phyloP scores from a whole-genome alignment of 1,140 invertebrate species.

The Thalassaphorura encarpata region DNA sequence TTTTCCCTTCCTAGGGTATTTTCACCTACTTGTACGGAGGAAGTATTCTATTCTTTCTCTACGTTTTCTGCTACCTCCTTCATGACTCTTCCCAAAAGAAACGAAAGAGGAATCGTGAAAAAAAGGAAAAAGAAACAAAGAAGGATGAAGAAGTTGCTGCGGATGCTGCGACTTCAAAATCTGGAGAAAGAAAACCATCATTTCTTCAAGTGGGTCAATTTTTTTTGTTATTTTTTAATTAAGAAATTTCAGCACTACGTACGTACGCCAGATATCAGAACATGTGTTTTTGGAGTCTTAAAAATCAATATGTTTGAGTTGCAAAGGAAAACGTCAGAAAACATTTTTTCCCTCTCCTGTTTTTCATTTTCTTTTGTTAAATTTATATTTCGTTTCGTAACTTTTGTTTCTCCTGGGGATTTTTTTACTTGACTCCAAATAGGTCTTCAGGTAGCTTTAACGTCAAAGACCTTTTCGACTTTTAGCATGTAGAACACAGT shows the following conservation, averaged over 20 bases:
- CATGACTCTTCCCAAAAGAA: conserved; percentile 74
- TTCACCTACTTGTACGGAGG: conserved; percentile 93
- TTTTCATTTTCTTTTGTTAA: conserved; percentile 3
- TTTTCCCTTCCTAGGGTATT: conserved; percentile 60
- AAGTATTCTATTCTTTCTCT: conserved; percentile 89
- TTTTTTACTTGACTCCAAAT: too few species aligned
- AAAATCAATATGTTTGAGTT: too few species aligned
- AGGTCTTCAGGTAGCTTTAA: too few species aligned
- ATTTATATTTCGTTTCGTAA: too few species aligned
- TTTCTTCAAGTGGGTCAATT: conserved; percentile 28
- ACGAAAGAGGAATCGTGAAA: conserved; percentile 59
- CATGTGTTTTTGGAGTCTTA: too few species aligned
- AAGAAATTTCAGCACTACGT: background rate
- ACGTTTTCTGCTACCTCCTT: conserved; percentile 92
- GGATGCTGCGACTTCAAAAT: conserved; percentile 42
- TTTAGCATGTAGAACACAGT: conserved; percentile 2
- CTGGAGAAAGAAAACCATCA: conserved; percentile 31
- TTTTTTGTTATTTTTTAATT: background rate
- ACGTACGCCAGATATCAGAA: too few species aligned
- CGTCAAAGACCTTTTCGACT: conserved; percentile 1
- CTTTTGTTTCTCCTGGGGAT: too few species aligned
- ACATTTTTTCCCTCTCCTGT: background rate
- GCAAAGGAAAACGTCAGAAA: too few species aligned
- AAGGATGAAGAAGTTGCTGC: conserved; percentile 43
- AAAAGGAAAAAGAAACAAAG: conserved; percentile 43